phyloP scores from a whole-genome alignment of 2,888 invertebrate genomes.

The Andricus curvator region DNA sequence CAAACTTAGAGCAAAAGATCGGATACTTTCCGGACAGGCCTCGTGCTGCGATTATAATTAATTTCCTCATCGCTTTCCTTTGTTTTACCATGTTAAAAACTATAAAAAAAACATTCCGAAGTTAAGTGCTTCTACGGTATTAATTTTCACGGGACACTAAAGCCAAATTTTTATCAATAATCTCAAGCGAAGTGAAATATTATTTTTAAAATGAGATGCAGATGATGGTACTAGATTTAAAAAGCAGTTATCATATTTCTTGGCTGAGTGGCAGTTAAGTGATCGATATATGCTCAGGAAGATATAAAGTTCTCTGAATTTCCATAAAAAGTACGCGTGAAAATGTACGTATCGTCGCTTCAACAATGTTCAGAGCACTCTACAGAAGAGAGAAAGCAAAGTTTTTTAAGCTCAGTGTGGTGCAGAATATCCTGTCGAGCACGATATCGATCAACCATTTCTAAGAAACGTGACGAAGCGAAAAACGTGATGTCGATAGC shows the following conservation, averaged over 20 bases:
- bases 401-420: conserved; percentile 33
- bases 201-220: not conserved
- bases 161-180: too few species aligned
- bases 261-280: not conserved
- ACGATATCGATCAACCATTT: conserved; percentile 41
- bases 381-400: conserved; percentile 26
- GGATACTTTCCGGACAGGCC: too few species aligned
- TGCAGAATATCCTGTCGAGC: conserved; percentile 34
- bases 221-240: not conserved
- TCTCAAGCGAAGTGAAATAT: too few species aligned
- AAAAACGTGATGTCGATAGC: conserved; percentile 41
- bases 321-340: not conserved
- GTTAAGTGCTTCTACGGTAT: too few species aligned
- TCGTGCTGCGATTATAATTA: too few species aligned
- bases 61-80: too few species aligned
- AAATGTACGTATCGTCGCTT: conserved; percentile 17
- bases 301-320: conserved; percentile 1
- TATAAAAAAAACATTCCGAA: too few species aligned
- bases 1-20: too few species aligned
- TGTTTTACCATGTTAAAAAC: too few species aligned
- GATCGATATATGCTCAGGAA: conserved; percentile 3
- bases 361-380: conserved; percentile 24
- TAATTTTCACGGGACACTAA: too few species aligned
- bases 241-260: not conserved
- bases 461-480: conserved; percentile 42